These are phyloP conservation scores for Bembecia ichneumoniformis DNA, from an alignment of 2,888 invertebrate genomes.

Conservation along the genomic window DNA sequence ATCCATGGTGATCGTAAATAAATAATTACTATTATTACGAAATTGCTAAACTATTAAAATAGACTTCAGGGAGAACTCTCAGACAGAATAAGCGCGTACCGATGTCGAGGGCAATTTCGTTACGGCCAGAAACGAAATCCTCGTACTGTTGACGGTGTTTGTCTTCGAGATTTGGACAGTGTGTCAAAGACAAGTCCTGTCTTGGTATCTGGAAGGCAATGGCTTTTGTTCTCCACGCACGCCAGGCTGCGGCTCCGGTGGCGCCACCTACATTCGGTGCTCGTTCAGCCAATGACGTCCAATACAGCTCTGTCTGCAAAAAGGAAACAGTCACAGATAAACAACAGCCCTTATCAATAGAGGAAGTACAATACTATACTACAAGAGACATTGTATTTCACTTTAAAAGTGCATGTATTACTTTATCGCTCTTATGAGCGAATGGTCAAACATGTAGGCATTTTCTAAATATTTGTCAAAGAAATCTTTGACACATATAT, in stretches of 20 bases:
- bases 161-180: constrained; percentile 88
- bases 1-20: no score
- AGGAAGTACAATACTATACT: no score
- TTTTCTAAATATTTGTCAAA: no score
- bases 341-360: not conserved
- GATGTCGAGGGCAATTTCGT: constrained; percentile 96
- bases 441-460: no score
- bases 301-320: constrained; percentile 91
- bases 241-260: constrained; percentile 54
- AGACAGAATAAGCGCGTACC: constrained; percentile 54
- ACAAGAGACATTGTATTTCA: no score
- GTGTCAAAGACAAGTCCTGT: constrained; percentile 91
- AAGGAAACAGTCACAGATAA: constrained; percentile 1
- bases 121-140: constrained; percentile 94
- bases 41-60: not conserved
- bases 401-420: no score
- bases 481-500: no score
- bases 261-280: constrained; percentile 67
- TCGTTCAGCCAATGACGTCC: constrained; percentile 84
- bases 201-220: constrained; percentile 92
- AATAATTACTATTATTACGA: no score
- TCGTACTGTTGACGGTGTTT: constrained; percentile 87
- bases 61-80: not conserved
- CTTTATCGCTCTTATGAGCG: no score
- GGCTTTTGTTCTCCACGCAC: constrained; percentile 60